Evolutionary conservation across 2,113 vertebrate species (phyloP).

Genomic region (Melanerpes aurifrons): DNA sequence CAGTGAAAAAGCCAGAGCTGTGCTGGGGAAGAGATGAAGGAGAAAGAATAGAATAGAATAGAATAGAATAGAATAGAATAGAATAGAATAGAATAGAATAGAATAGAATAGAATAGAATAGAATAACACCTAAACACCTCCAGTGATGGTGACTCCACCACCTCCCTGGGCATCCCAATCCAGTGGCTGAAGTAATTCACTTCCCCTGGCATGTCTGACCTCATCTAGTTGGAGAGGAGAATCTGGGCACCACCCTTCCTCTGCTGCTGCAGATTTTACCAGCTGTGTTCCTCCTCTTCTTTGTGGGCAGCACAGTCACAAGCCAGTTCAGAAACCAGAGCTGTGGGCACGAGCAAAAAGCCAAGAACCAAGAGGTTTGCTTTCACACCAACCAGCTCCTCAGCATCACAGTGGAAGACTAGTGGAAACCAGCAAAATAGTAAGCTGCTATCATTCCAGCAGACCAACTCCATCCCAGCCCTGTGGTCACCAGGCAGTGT

Average conservation of each 20-base stretch:
- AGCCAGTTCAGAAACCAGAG: neutral
- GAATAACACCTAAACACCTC: too few relatives aligned
- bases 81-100: too few relatives aligned
- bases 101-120: too few relatives aligned
- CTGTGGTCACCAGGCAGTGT: neutral
- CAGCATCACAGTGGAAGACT: neutral
- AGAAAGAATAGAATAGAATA: too few relatives aligned
- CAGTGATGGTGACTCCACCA: too few relatives aligned
- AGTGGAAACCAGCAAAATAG: neutral
- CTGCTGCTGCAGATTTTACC: neutral
- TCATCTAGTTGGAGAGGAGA: neutral
- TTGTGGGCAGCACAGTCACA: neutral
- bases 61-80: too few relatives aligned
- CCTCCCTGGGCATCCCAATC: too few relatives aligned
- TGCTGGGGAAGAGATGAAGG: neutral
- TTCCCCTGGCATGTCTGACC: neutral
- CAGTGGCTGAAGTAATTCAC: slow-evolving; percentile 3
- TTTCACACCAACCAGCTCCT: neutral
- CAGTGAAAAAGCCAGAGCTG: neutral
- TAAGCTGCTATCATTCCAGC: neutral
- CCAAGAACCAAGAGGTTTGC: neutral
- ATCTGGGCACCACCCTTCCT: neutral
- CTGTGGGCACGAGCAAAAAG: neutral
- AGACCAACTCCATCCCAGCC: neutral
- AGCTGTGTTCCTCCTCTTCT: neutral